Conservation (phyloP, 37 sponge, comb jelly and placozoan species). For the Spongilla lacustris region DNA sequence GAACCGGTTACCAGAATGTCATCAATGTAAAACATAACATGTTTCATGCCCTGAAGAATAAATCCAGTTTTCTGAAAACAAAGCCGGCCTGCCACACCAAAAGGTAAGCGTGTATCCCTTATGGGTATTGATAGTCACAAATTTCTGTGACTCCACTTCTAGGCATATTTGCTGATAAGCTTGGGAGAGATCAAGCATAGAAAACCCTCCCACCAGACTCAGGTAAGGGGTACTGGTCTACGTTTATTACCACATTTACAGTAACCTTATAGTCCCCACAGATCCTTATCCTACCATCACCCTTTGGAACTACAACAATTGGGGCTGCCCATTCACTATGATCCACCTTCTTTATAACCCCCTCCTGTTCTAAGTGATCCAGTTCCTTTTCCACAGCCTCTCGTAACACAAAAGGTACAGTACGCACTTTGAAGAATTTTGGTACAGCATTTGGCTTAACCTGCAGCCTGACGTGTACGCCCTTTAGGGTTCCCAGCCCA, state of each 20-base stretch:
- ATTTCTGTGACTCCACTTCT: no score
- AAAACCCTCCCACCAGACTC: no score
- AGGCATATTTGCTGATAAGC: no score
- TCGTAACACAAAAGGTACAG: slow-evolving; percentile 34
- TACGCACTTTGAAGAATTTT: slow-evolving; percentile 6
- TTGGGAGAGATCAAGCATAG: no score
- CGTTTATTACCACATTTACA: slow-evolving; percentile 39
- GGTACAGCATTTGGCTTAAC: slow-evolving; percentile 12
- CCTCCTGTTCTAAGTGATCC: slow-evolving; percentile 31
- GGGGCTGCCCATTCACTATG: slow-evolving; percentile 71
- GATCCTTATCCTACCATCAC: slow-evolving; percentile 40
- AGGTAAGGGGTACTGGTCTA: slow-evolving; percentile 49
- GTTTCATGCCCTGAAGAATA: slow-evolving; percentile 32
- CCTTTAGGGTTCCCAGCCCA: slow-evolving; percentile 14
- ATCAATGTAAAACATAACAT: slow-evolving; percentile 26
- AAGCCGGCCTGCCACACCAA: slow-evolving; percentile 43
- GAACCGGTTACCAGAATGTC: slow-evolving; percentile 47
- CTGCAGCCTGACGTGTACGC: slow-evolving; percentile 2
- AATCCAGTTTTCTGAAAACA: slow-evolving; percentile 29
- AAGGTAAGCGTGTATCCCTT: slow-evolving; percentile 11
- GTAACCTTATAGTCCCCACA: slow-evolving; percentile 69
- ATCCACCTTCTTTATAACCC: slow-evolving; percentile 33
- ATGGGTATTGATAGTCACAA: no score
- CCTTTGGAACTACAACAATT: slow-evolving; percentile 60
- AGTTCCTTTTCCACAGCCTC: slow-evolving; percentile 20